Conservation (phyloP, 2,113 vertebrate genomes). For the Psittacula cyanocephala region DNA sequence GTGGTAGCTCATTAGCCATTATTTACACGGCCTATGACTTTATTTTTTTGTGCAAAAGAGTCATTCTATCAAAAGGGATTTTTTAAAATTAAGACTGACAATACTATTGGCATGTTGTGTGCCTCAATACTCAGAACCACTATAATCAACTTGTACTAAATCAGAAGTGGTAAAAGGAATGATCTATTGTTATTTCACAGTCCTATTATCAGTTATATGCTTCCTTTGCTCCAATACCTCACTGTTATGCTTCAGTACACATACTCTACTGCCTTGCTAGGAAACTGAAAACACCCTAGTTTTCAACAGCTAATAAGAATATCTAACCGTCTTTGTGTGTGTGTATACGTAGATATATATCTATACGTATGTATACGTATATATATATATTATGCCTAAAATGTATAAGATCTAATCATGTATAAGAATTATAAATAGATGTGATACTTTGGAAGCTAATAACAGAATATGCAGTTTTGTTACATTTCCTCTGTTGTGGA, state of each 20-base stretch:
- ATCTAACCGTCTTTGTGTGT: neutral
- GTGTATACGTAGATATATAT: too few species aligned
- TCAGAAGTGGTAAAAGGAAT: neutral
- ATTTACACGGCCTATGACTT: conserved; percentile 20
- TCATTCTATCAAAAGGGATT: neutral
- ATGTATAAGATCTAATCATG: neutral
- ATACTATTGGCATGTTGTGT: neutral
- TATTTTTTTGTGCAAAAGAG: neutral
- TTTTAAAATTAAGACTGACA: conserved; percentile 35
- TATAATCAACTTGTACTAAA: neutral
- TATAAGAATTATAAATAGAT: neutral
- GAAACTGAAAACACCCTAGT: neutral
- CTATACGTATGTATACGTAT: too few species aligned
- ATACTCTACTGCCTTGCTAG: neutral
- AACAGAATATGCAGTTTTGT: neutral
- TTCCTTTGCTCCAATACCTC: neutral
- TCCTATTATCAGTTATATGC: neutral
- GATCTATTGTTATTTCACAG: neutral
- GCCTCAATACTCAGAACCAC: neutral
- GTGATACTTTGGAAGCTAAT: neutral
- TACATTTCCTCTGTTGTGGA: neutral
- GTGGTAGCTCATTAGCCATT: conserved; percentile 16
- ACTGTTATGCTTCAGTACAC: neutral
- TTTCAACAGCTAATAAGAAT: neutral
- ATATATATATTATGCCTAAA: neutral